Evolutionary conservation across 2,888 invertebrate species (phyloP), one percentile per base, ranked within the genome.

Genomic region (Drosophila anomalata): DNA sequence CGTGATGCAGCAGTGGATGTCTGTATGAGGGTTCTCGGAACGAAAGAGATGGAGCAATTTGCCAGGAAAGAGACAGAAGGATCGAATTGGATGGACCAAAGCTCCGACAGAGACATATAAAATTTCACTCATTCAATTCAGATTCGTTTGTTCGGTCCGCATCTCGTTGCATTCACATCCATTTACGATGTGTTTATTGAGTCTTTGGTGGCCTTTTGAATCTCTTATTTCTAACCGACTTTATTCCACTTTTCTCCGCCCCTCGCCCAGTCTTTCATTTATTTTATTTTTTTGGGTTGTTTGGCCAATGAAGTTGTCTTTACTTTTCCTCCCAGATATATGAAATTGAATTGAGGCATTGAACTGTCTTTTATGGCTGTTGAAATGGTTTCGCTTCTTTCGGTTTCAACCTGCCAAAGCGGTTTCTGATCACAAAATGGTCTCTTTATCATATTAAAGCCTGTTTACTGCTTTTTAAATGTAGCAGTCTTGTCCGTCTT

Each of bases 111-210:
- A 55, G 51, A 47, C 67, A 47, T 75, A 77, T 79, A 71, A 66
- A 75, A 73, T 79, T 79, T 77, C 78, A 76, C 66, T 83, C 73
- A 72, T 83, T 77, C 80, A 83, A 86, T 76, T 54, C 70, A 48
- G 50, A 86, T 68, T 79, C 65, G 68, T 73, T 57, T 69, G 73
- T 75, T 62, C 46, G 33, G 52, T 60, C 22, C 39, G 48, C 51
- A 36, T 44, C 22, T 33, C 60, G 50, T 29, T 60, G 58, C 71
- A 75, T 70, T 75, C 70, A 56, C 63, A 61, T 54, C 61, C 74
- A 65, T 82, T 71, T 77, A 60, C 72, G 54, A 75, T 71, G 84
- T 81, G 82, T 80, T 78, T 76, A 76, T 75, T 73, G 73, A 75
- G 76, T 80, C 70, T 60, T 76, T 60, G 62, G 47, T 65, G 62